Base-by-base conservation (phyloP, 2,797 vertebrate genomes). In the Coluber constrictor region DNA sequence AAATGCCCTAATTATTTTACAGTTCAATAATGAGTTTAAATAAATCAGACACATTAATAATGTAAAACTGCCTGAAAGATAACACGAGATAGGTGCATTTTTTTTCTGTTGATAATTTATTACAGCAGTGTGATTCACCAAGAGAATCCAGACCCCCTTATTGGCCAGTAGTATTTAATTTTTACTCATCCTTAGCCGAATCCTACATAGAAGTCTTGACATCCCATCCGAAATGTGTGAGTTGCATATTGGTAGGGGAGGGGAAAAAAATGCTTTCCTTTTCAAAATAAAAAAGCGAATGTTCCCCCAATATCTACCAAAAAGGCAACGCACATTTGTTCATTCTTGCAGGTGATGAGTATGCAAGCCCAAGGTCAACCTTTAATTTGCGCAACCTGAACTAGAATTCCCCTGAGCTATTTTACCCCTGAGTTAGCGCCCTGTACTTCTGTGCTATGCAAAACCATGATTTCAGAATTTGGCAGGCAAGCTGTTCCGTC, bases 401-500 rank as follows among this genome's bases (percentile, higher is more conserved):
- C 91, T 92, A 0, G 91, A 95, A 95, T 94, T 91, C 94, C 92
- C 94, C 93, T 90, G 90, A 94, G 96, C 94, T 70, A 96, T 95
- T 96, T 94, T 95, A 92, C 93, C 93, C 94, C 94, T 25, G 37
- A 47, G 37, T 47, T 43, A 83, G 74, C 10, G 4, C 37, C 37
- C 37, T 12, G 37, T 83, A 94, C 93, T 0, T 83, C 63, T 96
- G 93, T 94, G 91, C 94, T 95, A 95, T 97, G 95, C 94, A 96
- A 94, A 96, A 94, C 94, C 92, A 93, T 87, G 95, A 95, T 96
- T 96, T 93, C 9, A 93, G 94, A 95, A 92, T 95, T 96, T 96
- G 96, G 97, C 96, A 96, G 96, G 93, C 96, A 96, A 96, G 96
- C 96, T 97, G 96, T 97, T 97, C 97, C 95, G 96, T 97, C 96